Percentiles rank a stretch among this genome's conserved stretches.
Conservation (phyloP, 2,888 invertebrate species). For the Lamellibrachia columna region DNA sequence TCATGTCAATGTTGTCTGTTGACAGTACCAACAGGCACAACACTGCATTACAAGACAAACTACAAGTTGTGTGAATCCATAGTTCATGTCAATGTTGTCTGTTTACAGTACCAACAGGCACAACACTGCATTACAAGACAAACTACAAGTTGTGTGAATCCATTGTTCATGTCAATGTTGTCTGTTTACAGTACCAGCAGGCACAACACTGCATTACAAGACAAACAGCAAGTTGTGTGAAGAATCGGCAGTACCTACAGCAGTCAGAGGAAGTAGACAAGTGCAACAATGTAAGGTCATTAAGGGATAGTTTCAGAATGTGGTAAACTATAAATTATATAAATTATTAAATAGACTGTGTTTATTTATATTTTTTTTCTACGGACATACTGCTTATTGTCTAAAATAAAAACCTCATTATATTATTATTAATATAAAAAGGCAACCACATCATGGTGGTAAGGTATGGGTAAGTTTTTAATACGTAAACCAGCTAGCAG, state of each 20-base stretch:
- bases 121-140: not conserved
- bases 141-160: not conserved
- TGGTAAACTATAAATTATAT: no score
- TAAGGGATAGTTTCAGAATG: no score
- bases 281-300: not conserved
- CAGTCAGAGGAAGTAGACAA: not conserved
- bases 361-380: no score
- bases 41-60: not conserved
- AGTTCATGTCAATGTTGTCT: not conserved
- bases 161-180: not conserved
- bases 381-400: no score
- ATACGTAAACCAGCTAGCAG: no score
- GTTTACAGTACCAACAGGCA: not conserved
- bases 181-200: constrained; percentile 3
- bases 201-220: not conserved
- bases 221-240: not conserved
- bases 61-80: not conserved
- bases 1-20: constrained; percentile 12
- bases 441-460: no score
- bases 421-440: no score
- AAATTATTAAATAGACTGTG: no score
- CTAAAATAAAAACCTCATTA: no score
- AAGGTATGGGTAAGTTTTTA: no score
- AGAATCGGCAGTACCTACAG: not conserved
- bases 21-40: not conserved